Percentiles rank a stretch among this genome's conserved stretches.
Conservation (phyloP, 2,888 invertebrate genomes). For the Orthosia gracilis region DNA sequence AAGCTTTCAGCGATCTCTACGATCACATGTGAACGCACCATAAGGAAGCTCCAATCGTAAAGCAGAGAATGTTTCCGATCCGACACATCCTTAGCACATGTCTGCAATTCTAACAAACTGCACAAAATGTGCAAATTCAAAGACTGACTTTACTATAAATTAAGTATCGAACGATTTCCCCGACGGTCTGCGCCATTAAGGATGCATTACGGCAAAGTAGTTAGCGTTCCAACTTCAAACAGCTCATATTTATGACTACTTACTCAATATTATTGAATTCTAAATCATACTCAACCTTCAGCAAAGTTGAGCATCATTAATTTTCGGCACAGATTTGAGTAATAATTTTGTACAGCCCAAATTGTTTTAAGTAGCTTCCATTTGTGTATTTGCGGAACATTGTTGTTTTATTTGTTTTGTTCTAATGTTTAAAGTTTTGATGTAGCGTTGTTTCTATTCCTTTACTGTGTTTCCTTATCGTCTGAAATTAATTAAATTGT, state of each 20-base stretch:
- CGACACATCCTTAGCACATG: slow-evolving; percentile 5
- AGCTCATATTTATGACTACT: slow-evolving; percentile 42
- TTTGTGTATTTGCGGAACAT: slow-evolving; percentile 22
- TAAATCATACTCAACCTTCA: slow-evolving; percentile 25
- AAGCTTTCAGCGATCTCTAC: neutral
- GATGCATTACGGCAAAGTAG: slow-evolving; percentile 41
- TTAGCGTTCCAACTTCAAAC: slow-evolving; percentile 34
- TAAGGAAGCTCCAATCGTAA: slow-evolving; percentile 21
- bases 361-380: slow-evolving; percentile 35
- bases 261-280: slow-evolving; percentile 23
- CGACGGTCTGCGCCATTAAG: slow-evolving; percentile 29
- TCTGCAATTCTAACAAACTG: slow-evolving; percentile 5
- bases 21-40: slow-evolving; percentile 13
- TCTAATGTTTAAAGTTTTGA: slow-evolving; percentile 35
- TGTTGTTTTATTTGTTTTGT: slow-evolving; percentile 39
- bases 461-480: slow-evolving; percentile 31
- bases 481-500: slow-evolving; percentile 44
- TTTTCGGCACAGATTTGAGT: neutral
- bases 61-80: slow-evolving; percentile 10
- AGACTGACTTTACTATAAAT: slow-evolving; percentile 37
- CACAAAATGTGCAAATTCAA: slow-evolving; percentile 28
- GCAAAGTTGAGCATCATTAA: slow-evolving; percentile 16
- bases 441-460: slow-evolving; percentile 34
- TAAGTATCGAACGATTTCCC: slow-evolving; percentile 35
- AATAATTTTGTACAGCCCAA: slow-evolving; percentile 21